Evolutionary conservation across 2,888 invertebrate species (phyloP).

Genomic region (Crocallis elinguaria): DNA sequence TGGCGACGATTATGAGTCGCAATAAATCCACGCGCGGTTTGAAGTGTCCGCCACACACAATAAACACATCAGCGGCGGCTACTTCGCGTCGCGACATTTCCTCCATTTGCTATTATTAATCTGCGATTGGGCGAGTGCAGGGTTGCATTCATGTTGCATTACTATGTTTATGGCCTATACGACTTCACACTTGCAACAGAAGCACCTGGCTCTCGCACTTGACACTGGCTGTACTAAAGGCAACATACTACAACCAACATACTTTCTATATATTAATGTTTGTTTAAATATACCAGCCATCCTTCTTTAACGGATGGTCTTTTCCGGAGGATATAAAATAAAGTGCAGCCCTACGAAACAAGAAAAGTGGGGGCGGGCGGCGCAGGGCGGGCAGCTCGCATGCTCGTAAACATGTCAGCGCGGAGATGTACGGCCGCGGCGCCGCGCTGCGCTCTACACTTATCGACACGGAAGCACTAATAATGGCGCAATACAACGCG

Average conservation of each 20-base stretch:
- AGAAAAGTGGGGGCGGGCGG: conserved; percentile 12
- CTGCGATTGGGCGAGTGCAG: conserved; percentile 49
- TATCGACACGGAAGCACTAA: conserved; percentile 7
- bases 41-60: conserved; percentile 42
- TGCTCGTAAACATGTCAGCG: conserved; percentile 69
- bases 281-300: background rate
- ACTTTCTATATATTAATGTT: too few species aligned
- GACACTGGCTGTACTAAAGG: too few species aligned
- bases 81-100: conserved; percentile 45
- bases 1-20: conserved; percentile 35
- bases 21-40: conserved; percentile 45
- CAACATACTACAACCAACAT: too few species aligned
- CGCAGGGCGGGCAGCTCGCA: conserved; percentile 35
- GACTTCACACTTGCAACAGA: too few species aligned
- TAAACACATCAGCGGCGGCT: conserved; percentile 36
- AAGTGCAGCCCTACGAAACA: background rate
- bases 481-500: conserved; percentile 1
- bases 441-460: conserved; percentile 4
- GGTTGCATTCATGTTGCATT: too few species aligned
- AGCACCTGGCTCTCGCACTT: too few species aligned
- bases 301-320: background rate
- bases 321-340: background rate
- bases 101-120: conserved; percentile 72
- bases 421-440: conserved; percentile 49
- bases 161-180: too few species aligned